Evolutionary conservation across 2,888 invertebrate species (phyloP).

Genomic region (Metallyticus violacea): DNA sequence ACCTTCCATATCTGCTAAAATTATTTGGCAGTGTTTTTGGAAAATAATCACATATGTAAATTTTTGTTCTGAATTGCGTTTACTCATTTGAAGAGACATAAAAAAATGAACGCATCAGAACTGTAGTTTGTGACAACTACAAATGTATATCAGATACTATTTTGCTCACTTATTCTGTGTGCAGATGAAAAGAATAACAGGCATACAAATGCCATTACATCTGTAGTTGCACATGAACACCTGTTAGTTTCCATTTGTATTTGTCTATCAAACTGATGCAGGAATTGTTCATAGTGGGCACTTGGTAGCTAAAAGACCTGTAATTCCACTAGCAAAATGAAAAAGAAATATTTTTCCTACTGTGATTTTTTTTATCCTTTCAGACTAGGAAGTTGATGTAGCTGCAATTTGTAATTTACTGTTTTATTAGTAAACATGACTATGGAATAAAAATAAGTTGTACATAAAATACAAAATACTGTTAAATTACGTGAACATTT

Average conservation of each 20-base stretch:
- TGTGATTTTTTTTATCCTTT: not conserved
- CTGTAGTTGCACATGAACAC: not conserved
- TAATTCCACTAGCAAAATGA: not conserved
- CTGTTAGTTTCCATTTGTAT: not conserved
- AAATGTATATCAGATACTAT: too few relatives aligned
- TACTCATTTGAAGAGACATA: too few relatives aligned
- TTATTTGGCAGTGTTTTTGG: too few relatives aligned
- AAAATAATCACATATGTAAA: too few relatives aligned
- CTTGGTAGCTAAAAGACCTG: not conserved
- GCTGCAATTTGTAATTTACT: not conserved
- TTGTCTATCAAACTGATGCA: not conserved
- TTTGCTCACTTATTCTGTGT: too few relatives aligned
- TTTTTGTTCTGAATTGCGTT: too few relatives aligned
- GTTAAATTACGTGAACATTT: not conserved
- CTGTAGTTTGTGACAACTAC: too few relatives aligned
- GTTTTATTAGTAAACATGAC: not conserved
- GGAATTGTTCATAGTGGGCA: not conserved
- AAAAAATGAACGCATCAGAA: too few relatives aligned
- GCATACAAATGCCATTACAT: too few relatives aligned
- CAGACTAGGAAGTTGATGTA: not conserved
- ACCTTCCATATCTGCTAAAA: not conserved
- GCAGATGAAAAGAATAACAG: too few relatives aligned
- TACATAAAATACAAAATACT: conserved; percentile 4
- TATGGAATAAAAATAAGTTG: not conserved
- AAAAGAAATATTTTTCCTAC: conserved; percentile 11